phyloP scores from a whole-genome alignment of 2,888 invertebrate species.

The Andrena hattorfiana region DNA sequence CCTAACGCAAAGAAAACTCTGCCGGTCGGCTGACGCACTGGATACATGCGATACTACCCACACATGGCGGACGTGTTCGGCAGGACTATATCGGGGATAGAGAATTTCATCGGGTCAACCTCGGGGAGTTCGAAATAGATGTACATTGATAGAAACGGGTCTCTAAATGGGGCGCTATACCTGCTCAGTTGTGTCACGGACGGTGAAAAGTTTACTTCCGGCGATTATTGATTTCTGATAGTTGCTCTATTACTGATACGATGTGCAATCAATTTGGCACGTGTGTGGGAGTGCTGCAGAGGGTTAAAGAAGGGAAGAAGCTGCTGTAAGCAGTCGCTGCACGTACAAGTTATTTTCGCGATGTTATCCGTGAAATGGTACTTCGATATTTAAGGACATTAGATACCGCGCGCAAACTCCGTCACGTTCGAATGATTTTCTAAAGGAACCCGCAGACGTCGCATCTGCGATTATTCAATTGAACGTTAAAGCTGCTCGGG shows the following conservation, averaged over 20 bases:
- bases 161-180: background rate
- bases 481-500: slow-evolving; percentile 2
- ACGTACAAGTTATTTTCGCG: no score
- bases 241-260: background rate
- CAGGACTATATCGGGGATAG: background rate
- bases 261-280: background rate
- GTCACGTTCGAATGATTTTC: background rate
- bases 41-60: background rate
- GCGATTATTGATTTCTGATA: background rate
- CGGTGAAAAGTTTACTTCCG: background rate
- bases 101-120: slow-evolving; percentile 13
- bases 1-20: background rate
- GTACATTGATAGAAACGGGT: background rate
- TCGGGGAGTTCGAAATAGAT: slow-evolving; percentile 9
- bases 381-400: background rate
- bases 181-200: background rate
- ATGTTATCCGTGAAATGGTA: no score
- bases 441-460: background rate
- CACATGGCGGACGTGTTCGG: background rate
- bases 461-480: slow-evolving; percentile 24
- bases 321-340: no score
- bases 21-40: background rate
- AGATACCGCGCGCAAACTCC: background rate
- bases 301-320: no score
- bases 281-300: no score